Conservation (phyloP, 2,113 vertebrate genomes). For the Conger conger region DNA sequence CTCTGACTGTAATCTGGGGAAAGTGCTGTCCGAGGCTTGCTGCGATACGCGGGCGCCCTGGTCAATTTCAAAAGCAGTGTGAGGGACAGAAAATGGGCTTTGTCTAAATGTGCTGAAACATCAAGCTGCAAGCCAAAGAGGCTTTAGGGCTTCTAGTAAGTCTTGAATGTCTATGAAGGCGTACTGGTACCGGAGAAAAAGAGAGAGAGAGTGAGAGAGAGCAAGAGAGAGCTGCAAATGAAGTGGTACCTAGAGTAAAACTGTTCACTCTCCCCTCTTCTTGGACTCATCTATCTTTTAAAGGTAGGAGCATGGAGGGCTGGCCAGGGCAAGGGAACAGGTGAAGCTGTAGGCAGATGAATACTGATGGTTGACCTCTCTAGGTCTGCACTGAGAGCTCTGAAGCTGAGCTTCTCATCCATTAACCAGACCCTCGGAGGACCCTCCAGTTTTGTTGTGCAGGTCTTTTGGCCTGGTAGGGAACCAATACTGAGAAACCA, state of each 20-base stretch:
- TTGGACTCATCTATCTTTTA: constrained; percentile 30
- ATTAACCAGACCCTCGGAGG: constrained; percentile 53
- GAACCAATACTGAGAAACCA: constrained; percentile 60
- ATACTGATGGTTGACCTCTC: constrained; percentile 51
- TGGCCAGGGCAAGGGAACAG: constrained; percentile 33
- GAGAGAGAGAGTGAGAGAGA: constrained; percentile 47
- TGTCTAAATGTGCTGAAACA: constrained; percentile 61
- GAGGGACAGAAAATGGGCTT: constrained; percentile 69
- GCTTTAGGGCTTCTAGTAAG: constrained; percentile 59
- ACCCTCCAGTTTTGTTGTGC: constrained; percentile 62
- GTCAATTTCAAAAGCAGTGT: constrained; percentile 57
- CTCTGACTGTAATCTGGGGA: constrained; percentile 68
- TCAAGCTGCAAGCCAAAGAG: constrained; percentile 58
- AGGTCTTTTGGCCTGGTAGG: constrained; percentile 63
- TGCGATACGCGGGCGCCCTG: constrained; percentile 32
- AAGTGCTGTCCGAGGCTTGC: constrained; percentile 60
- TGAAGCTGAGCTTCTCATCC: constrained; percentile 60
- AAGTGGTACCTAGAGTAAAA: constrained; percentile 49
- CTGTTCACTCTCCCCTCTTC: constrained; percentile 36
- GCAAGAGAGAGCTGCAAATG: constrained; percentile 54
- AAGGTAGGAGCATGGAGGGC: constrained; percentile 28
- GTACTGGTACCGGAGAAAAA: constrained; percentile 31
- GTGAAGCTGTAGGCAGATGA: constrained; percentile 41
- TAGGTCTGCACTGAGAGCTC: constrained; percentile 44
- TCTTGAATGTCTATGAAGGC: constrained; percentile 53